phyloP scores from a whole-genome alignment of 2,888 invertebrate species.

The Julus scandinavius region DNA sequence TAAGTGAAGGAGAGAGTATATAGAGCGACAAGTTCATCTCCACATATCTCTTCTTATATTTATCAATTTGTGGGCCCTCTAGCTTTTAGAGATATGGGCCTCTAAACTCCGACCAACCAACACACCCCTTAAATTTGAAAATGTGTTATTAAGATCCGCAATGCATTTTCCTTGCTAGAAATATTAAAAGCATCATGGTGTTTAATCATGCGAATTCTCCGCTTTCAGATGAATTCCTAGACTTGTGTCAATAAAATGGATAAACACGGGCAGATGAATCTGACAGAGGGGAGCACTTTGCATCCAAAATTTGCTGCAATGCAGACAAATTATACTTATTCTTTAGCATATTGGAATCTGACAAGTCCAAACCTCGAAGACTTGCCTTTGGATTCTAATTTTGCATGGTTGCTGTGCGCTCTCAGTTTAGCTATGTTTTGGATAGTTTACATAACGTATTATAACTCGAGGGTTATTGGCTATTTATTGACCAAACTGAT shows the following conservation, averaged over 20 bases:
- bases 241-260: background rate
- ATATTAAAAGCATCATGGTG: no score
- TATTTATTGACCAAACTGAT: slow-evolving; percentile 88
- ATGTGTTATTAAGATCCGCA: no score
- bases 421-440: slow-evolving; percentile 85
- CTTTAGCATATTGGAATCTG: slow-evolving; percentile 49
- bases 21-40: no score
- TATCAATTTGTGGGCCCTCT: no score
- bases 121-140: no score
- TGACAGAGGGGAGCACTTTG: background rate
- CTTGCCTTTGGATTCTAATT: slow-evolving; percentile 67
- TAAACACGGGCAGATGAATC: background rate
- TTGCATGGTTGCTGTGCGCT: slow-evolving; percentile 80
- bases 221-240: background rate
- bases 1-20: no score
- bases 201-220: background rate
- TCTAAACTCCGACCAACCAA: no score
- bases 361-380: slow-evolving; percentile 49
- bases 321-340: background rate
- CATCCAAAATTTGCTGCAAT: slow-evolving; percentile 19
- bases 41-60: no score
- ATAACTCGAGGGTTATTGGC: slow-evolving; percentile 92
- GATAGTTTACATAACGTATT: slow-evolving; percentile 94
- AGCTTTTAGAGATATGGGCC: no score
- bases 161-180: no score